These are phyloP conservation scores for Mythimna ferrago DNA, from an alignment of 2,888 invertebrate genomes.

Conservation along the genomic window DNA sequence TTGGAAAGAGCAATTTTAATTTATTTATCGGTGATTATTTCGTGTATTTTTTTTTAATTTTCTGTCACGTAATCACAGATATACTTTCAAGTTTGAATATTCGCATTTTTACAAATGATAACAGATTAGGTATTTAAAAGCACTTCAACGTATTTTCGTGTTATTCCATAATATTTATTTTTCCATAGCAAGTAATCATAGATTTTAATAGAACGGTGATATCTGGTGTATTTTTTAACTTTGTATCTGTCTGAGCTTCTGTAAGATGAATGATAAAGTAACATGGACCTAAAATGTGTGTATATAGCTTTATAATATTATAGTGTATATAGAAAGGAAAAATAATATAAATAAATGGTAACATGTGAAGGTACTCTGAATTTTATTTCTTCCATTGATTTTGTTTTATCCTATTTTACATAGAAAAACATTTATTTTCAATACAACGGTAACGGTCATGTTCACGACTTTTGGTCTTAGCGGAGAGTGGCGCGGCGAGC, in stretches of 20 bases:
- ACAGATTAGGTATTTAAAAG: constrained; percentile 22
- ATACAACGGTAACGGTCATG: no score
- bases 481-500: no score
- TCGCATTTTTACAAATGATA: constrained; percentile 20
- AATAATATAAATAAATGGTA: constrained; percentile 78
- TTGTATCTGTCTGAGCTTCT: constrained; percentile 64
- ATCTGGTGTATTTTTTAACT: constrained; percentile 60
- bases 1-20: constrained; percentile 34
- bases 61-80: constrained; percentile 23
- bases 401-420: neutral
- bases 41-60: neutral
- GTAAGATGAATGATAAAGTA: constrained; percentile 70
- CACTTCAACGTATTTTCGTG: constrained; percentile 43
- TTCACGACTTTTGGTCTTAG: no score
- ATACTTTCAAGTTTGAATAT: constrained; percentile 32
- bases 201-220: constrained; percentile 59
- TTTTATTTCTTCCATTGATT: neutral
- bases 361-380: constrained; percentile 65
- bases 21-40: constrained; percentile 19
- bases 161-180: constrained; percentile 64
- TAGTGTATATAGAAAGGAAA: constrained; percentile 82
- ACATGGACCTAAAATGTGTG: constrained; percentile 87
- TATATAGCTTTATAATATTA: constrained; percentile 84
- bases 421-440: no score
- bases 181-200: constrained; percentile 55